Conservation (phyloP, 2,797 vertebrate genomes). For the Philypnodon macrostomus region DNA sequence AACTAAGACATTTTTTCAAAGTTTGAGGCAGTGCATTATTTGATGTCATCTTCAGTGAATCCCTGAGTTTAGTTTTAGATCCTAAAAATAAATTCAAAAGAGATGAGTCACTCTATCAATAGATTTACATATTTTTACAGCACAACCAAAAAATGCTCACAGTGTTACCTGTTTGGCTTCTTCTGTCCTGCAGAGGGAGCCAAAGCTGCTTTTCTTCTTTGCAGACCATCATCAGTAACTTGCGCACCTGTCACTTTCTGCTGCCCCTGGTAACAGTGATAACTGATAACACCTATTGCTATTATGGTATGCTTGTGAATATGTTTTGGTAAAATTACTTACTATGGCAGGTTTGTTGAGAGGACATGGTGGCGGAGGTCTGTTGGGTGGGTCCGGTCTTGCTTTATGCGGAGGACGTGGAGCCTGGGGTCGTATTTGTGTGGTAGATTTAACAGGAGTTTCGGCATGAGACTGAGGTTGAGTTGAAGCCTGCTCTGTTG, state of each 20-base stretch:
- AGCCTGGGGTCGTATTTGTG: conserved; percentile 26
- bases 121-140: not conserved
- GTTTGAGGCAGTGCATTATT: conserved; percentile 35
- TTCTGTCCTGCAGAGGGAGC: conserved; percentile 70
- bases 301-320: no score
- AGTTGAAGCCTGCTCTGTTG: conserved; percentile 1
- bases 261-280: no score
- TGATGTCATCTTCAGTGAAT: conserved; percentile 37
- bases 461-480: conserved; percentile 55
- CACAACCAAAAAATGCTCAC: not conserved
- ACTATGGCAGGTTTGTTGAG: conserved; percentile 73
- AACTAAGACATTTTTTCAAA: conserved; percentile 13
- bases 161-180: conserved; percentile 60
- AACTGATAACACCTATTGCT: no score
- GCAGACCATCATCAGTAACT: conserved; percentile 21
- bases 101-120: not conserved
- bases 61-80: conserved; percentile 59
- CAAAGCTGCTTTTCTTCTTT: conserved; percentile 52
- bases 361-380: conserved; percentile 88
- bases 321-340: conserved; percentile 19
- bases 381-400: conserved; percentile 79
- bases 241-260: conserved; percentile 23
- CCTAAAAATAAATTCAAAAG: conserved; percentile 44
- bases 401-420: conserved; percentile 37
- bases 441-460: conserved; percentile 15